Percentiles rank a stretch among this genome's conserved stretches.
Evolutionary conservation across 2,113 vertebrate species (phyloP).

Genomic region (Thymallus thymallus): DNA sequence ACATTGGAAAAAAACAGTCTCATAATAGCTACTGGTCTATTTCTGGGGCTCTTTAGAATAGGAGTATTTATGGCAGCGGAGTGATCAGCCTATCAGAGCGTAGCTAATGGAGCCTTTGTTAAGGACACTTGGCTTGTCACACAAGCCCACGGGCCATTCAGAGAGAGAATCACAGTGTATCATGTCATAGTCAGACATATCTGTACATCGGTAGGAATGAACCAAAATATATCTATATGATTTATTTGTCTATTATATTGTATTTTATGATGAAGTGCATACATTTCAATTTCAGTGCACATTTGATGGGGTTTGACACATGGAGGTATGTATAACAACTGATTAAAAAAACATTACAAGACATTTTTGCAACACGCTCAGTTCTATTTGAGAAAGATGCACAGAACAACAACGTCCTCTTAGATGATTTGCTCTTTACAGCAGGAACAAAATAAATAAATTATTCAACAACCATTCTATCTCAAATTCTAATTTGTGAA

Average conservation of each 20-base stretch:
- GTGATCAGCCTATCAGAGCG: conserved; percentile 42
- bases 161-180: conserved; percentile 44
- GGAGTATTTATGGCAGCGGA: conserved; percentile 17
- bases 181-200: conserved; percentile 31
- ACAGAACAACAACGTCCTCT: background rate
- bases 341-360: background rate
- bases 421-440: background rate
- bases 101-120: conserved; percentile 49
- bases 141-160: conserved; percentile 33
- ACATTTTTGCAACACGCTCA: background rate
- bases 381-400: no score
- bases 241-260: no score
- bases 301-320: conserved; percentile 8
- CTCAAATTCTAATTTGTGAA: no score
- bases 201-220: background rate
- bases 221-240: conserved; percentile 30
- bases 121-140: conserved; percentile 41
- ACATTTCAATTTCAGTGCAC: conserved; percentile 12
- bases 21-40: conserved; percentile 35
- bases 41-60: conserved; percentile 46
- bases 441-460: no score
- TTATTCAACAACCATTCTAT: no score
- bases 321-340: no score
- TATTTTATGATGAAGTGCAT: background rate
- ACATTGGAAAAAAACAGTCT: conserved; percentile 39